Percentiles rank a stretch among this genome's conserved stretches.
Evolutionary conservation across 2,113 vertebrate genomes (phyloP).

Genomic region (Mastomys coucha): DNA sequence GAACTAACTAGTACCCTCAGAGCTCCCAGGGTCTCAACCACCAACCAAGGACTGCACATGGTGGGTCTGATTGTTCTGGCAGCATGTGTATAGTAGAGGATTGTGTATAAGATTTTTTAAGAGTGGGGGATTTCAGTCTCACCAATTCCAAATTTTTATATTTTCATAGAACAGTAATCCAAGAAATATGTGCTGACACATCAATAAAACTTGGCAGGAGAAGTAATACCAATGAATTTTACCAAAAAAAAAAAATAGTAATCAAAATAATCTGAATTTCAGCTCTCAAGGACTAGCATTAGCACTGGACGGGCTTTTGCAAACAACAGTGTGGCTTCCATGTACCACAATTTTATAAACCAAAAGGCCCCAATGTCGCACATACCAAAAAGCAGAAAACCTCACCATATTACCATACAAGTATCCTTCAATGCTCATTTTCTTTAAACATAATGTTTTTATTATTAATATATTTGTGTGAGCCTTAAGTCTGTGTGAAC

Average conservation of each 20-base stretch:
- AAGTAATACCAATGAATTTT: background rate
- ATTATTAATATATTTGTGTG: background rate
- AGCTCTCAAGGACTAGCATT: background rate
- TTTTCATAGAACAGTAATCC: background rate
- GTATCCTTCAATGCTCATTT: background rate
- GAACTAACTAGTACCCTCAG: too few relatives aligned
- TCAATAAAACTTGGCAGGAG: background rate
- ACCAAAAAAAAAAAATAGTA: background rate
- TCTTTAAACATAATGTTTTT: background rate
- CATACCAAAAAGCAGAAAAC: background rate
- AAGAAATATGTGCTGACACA: background rate
- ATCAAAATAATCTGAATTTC: background rate
- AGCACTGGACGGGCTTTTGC: background rate
- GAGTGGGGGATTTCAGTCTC: background rate
- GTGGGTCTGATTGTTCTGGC: too few relatives aligned
- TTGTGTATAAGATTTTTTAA: background rate
- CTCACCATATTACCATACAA: background rate
- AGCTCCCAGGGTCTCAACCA: too few relatives aligned
- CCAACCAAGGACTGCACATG: too few relatives aligned
- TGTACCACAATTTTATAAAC: background rate
- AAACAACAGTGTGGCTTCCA: background rate
- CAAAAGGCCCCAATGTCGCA: background rate
- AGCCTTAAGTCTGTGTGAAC: background rate
- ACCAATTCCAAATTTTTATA: background rate
- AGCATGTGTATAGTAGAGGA: too few relatives aligned